Conservation (phyloP, 2,797 vertebrate genomes). For the Chanos chanos region DNA sequence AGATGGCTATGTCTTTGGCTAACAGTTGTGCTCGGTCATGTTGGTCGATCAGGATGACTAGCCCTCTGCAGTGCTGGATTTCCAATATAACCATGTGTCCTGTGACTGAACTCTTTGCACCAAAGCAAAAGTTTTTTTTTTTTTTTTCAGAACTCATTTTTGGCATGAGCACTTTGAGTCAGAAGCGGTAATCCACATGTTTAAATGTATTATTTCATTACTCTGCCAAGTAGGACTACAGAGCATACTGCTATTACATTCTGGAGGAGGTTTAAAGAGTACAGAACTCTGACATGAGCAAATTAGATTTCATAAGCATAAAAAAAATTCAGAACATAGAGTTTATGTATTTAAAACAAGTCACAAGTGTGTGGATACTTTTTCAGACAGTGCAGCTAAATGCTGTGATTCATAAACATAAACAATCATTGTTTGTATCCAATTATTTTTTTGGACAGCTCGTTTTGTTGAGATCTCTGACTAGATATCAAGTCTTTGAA, state of each 20-base stretch:
- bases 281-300: no score
- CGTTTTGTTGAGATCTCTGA: slow-evolving; percentile 49
- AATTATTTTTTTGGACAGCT: slow-evolving; percentile 52
- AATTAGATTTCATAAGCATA: no score
- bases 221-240: not conserved
- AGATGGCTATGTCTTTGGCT: no score
- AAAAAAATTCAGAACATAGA: no score
- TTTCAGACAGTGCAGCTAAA: not conserved
- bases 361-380: no score
- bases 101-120: no score
- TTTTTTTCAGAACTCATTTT: slow-evolving; percentile 17
- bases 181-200: slow-evolving; percentile 15
- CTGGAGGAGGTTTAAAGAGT: not conserved
- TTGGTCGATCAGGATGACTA: no score
- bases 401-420: slow-evolving; percentile 3
- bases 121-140: no score
- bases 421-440: slow-evolving; percentile 35
- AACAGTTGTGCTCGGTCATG: no score
- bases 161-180: slow-evolving; percentile 12
- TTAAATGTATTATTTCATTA: slow-evolving; percentile 12
- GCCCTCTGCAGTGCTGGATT: no score
- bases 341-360: no score
- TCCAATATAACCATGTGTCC: slow-evolving; percentile 24
- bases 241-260: not conserved
- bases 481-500: slow-evolving; percentile 52